These are phyloP conservation scores for Paratilapia polleni DNA, from an alignment of 2,113 vertebrate genomes.

Conservation along the genomic window DNA sequence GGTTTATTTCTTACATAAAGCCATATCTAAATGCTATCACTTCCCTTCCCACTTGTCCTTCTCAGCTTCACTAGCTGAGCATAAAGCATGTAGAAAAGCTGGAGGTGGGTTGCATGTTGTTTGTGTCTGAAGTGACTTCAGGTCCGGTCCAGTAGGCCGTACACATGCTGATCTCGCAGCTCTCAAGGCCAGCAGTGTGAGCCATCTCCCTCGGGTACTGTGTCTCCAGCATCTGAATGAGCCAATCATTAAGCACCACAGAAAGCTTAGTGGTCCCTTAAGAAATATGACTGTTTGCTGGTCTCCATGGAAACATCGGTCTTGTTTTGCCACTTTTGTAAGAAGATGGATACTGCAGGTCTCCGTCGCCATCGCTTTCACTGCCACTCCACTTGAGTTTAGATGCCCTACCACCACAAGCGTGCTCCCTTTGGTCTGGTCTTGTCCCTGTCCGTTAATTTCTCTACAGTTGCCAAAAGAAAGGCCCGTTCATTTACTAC, in stretches of 20 bases:
- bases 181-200: conserved; percentile 31
- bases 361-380: conserved; percentile 18
- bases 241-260: conserved; percentile 56
- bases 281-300: conserved; percentile 66
- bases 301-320: conserved; percentile 72
- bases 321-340: conserved; percentile 52
- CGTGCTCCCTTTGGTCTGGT: not conserved
- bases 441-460: conserved; percentile 41
- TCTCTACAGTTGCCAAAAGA: conserved; percentile 33
- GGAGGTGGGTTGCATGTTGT: not conserved
- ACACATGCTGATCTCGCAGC: conserved; percentile 15
- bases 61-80: not conserved
- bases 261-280: conserved; percentile 47
- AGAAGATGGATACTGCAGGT: conserved; percentile 49
- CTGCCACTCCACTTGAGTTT: conserved; percentile 14
- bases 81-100: not conserved
- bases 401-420: conserved; percentile 14
- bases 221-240: conserved; percentile 58
- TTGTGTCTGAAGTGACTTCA: not conserved
- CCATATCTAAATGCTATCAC: not conserved
- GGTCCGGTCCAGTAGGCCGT: conserved; percentile 2
- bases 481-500: conserved; percentile 56
- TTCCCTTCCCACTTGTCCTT: not conserved
- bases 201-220: conserved; percentile 41
- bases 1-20: not conserved